phyloP scores from a whole-genome alignment of 2,113 vertebrate species.

The Echinops telfairi region DNA sequence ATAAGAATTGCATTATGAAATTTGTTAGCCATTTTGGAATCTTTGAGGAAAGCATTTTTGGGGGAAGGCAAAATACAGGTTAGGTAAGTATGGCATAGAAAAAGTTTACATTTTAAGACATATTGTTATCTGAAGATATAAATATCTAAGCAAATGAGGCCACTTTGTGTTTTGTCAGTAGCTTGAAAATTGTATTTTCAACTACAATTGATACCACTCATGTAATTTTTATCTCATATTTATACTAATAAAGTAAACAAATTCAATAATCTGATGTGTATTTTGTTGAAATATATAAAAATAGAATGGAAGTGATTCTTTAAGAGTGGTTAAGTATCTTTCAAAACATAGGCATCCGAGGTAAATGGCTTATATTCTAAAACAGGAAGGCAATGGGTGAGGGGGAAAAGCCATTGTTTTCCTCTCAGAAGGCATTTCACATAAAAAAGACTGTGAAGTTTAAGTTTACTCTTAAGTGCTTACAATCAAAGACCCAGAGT shows the following conservation, averaged over 20 bases:
- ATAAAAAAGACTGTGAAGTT: slow-evolving; percentile 34
- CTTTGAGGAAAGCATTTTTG: not conserved
- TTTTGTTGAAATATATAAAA: slow-evolving; percentile 47
- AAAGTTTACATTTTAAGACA: not conserved
- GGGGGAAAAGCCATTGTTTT: slow-evolving; percentile 43
- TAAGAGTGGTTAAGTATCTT: slow-evolving; percentile 39
- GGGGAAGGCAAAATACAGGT: not conserved
- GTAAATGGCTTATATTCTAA: slow-evolving; percentile 12
- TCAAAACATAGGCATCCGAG: not conserved
- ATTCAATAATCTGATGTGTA: not conserved
- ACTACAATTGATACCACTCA: not conserved
- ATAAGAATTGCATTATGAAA: slow-evolving; percentile 11
- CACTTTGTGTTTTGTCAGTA: not conserved
- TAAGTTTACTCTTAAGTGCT: slow-evolving; percentile 25
- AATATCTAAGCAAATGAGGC: not conserved
- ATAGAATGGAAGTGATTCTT: slow-evolving; percentile 40
- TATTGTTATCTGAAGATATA: not conserved
- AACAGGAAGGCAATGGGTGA: slow-evolving; percentile 31
- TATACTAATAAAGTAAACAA: slow-evolving; percentile 34
- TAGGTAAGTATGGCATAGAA: not conserved
- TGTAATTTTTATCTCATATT: slow-evolving; percentile 32
- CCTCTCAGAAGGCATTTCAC: slow-evolving; percentile 6
- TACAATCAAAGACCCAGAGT: slow-evolving; percentile 59
- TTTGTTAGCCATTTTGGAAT: not conserved
- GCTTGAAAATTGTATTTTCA: slow-evolving; percentile 42